These are phyloP conservation scores for Poecilia wingei DNA, from an alignment of 2,797 vertebrate genomes.

Conservation along the genomic window DNA sequence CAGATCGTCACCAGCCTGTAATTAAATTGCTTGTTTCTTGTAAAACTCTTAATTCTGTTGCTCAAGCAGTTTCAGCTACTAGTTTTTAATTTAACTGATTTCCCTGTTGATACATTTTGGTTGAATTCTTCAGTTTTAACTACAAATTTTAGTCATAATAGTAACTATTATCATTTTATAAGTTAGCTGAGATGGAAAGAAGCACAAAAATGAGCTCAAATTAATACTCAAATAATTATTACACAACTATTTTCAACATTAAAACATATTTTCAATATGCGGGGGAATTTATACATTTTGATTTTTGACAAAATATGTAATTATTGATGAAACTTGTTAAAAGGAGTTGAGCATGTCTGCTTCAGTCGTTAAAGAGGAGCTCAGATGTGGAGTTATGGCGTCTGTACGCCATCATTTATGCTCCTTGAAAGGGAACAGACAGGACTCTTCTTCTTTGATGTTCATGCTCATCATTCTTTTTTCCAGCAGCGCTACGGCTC, in stretches of 20 bases:
- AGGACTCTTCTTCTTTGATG: slow-evolving; percentile 7
- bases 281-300: background rate
- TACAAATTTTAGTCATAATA: background rate
- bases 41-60: background rate
- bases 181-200: background rate
- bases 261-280: background rate
- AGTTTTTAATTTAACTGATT: background rate
- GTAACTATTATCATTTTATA: background rate
- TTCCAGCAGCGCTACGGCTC: background rate
- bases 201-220: background rate
- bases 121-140: background rate
- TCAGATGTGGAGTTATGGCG: background rate
- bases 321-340: background rate
- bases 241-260: background rate
- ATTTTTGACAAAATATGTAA: background rate
- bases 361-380: background rate
- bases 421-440: slow-evolving; percentile 10
- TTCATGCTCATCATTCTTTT: slow-evolving; percentile 5
- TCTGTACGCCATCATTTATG: slow-evolving; percentile 7
- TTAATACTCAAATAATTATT: background rate
- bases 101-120: background rate
- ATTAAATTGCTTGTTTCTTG: background rate
- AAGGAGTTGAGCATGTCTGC: background rate
- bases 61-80: background rate
- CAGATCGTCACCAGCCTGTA: background rate